Percentiles rank a stretch among this genome's conserved stretches.
Evolutionary conservation across 2,797 vertebrate genomes (phyloP).

Genomic region (Acrossocheilus fasciatus): DNA sequence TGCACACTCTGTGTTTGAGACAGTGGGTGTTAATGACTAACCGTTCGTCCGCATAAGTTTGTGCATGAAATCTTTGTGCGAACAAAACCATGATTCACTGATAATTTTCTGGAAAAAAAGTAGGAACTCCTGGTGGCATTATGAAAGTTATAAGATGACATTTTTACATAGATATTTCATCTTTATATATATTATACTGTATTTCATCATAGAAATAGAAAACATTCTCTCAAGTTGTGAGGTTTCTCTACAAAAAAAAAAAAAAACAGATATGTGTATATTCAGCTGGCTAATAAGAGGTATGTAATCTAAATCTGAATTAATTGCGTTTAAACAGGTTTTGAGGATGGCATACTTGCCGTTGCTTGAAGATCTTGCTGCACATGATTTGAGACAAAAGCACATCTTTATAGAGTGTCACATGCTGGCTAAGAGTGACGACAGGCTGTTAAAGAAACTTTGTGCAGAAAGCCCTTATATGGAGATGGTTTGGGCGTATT

Average conservation of each 20-base stretch:
- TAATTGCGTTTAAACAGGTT: not conserved
- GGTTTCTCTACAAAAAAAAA: not conserved
- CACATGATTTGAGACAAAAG: not conserved
- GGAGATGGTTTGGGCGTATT: not conserved
- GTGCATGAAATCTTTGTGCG: not conserved
- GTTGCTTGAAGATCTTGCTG: not conserved
- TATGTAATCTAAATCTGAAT: not conserved
- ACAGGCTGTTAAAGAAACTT: not conserved
- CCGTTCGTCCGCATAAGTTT: not conserved
- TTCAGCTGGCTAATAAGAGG: not conserved
- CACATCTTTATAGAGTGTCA: not conserved
- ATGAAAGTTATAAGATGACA: not conserved
- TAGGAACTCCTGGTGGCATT: not conserved
- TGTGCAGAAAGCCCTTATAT: not conserved
- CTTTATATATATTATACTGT: not conserved
- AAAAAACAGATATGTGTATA: not conserved
- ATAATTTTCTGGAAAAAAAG: not conserved
- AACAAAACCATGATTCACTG: not conserved
- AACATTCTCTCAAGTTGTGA: not conserved
- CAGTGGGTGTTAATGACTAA: not conserved
- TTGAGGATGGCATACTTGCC: not conserved
- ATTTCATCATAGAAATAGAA: not conserved
- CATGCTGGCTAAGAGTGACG: not conserved
- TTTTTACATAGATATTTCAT: not conserved
- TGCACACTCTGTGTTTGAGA: not conserved